Evolutionary conservation across 2,888 invertebrate genomes (phyloP).

Genomic region (Marronus borbonicus): DNA sequence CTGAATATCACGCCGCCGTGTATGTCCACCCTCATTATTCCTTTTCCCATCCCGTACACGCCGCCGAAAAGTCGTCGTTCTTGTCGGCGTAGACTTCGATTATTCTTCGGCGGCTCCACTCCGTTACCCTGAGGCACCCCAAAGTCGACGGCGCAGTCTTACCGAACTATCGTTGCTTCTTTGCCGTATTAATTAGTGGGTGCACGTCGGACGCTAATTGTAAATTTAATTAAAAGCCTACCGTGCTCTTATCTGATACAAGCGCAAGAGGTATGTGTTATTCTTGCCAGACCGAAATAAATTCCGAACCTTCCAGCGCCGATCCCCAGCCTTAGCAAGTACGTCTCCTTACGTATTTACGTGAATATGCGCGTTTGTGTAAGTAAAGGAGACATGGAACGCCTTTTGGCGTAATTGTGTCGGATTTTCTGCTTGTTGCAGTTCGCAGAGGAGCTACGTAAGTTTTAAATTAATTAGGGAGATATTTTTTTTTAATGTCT

Average conservation of each 20-base stretch:
- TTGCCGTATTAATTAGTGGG: slow-evolving; percentile 69
- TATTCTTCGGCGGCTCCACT: slow-evolving; percentile 19
- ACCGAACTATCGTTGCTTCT: slow-evolving; percentile 36
- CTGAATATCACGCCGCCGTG: background rate
- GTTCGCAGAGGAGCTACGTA: background rate
- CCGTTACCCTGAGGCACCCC: slow-evolving; percentile 44
- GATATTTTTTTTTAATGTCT: background rate
- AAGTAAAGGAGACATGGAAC: background rate
- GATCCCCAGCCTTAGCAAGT: slow-evolving; percentile 5
- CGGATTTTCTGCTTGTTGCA: background rate
- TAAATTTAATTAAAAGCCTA: slow-evolving; percentile 69
- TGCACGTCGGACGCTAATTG: slow-evolving; percentile 69
- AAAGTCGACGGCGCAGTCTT: slow-evolving; percentile 24
- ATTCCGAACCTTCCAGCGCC: slow-evolving; percentile 60
- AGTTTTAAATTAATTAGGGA: background rate
- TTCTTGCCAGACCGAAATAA: slow-evolving; percentile 62
- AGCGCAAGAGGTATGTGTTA: slow-evolving; percentile 64
- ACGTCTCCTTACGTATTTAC: slow-evolving; percentile 7
- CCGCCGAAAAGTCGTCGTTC: slow-evolving; percentile 11
- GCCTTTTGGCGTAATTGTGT: slow-evolving; percentile 11
- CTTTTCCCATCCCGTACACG: background rate
- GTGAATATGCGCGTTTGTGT: slow-evolving; percentile 23
- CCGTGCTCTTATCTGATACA: slow-evolving; percentile 65
- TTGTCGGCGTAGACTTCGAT: slow-evolving; percentile 7
- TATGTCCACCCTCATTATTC: background rate